Evolutionary conservation across 2,797 vertebrate genomes (phyloP).

Genomic region (Atherinosoma microstoma): DNA sequence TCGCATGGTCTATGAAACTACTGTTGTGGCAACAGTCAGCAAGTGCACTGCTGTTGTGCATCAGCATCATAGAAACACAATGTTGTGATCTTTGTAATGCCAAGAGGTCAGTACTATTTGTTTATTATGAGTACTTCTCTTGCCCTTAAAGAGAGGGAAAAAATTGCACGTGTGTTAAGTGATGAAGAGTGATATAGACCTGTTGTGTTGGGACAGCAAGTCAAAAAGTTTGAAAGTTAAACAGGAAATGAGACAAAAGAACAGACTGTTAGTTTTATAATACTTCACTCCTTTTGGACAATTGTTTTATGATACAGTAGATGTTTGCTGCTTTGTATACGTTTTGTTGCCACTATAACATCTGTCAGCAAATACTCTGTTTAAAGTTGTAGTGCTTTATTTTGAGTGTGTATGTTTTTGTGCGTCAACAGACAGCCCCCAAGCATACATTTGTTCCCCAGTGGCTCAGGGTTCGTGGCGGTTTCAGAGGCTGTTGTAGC

Average conservation of each 20-base stretch:
- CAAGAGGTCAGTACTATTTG: conserved; percentile 61
- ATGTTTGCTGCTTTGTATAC: not conserved
- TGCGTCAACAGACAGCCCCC: conserved; percentile 86
- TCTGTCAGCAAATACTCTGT: not conserved
- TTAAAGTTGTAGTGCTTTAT: not conserved
- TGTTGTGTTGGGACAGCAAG: conserved; percentile 28
- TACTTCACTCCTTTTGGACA: not conserved
- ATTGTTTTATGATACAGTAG: conserved; percentile 1
- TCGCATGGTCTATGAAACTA: conserved; percentile 21
- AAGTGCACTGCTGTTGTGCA: conserved; percentile 44
- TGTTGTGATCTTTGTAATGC: conserved; percentile 50
- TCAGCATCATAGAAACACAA: conserved; percentile 31
- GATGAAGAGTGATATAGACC: conserved; percentile 4
- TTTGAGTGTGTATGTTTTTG: conserved; percentile 50
- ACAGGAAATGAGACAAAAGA: conserved; percentile 14
- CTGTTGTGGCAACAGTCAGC: conserved; percentile 69
- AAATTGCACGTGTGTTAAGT: not conserved
- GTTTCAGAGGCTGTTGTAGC: conserved; percentile 82
- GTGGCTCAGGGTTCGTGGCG: conserved; percentile 80
- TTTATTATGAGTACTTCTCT: conserved; percentile 49
- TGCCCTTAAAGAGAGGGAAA: conserved; percentile 26
- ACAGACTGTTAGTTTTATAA: conserved; percentile 5
- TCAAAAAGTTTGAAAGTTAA: conserved; percentile 1
- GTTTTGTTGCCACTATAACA: not conserved
- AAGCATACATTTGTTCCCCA: conserved; percentile 89